Evolutionary conservation across 2,113 vertebrate species (phyloP), one percentile per base, ranked within the genome.

Genomic region (Amblyornis subalaris): DNA sequence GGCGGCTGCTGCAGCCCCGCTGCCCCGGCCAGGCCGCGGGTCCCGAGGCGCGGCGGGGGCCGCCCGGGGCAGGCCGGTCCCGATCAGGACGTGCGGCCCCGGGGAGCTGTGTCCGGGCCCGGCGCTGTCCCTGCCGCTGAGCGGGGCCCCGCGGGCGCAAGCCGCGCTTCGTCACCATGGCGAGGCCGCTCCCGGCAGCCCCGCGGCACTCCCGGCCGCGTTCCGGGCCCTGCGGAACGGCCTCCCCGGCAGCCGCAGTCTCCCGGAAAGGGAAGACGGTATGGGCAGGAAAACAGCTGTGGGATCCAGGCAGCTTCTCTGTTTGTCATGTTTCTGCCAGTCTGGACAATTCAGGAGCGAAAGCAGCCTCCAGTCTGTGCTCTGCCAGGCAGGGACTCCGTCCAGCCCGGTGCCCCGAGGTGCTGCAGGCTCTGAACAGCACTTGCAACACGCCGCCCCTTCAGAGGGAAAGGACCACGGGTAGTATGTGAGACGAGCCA

Each of bases 401-500:
- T 13, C 33, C 47, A 6, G 45, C 23, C 31, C 2, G 0, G 7
- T 6, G 28, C 77, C 2, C 29, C 5, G 64, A 64, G 33, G 14
- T 29, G 28, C 67, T 40, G 58, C 14, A 7, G 51, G 36, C 18
- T 62, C 38, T 48, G 35, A 50, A 23, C 44, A 20, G 7, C 62
- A 12, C 17, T 26, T 12, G 54, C 6, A 6, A 44, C 22, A 14
- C 70, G 3, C 26, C 29, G 70, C 8, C 20, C 20, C 54, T 22
- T n/a, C 54, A 10, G 45, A 33, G 54, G 38, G 48, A 65, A 69
- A 31, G 29, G 44, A 36, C 6, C 25, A 4, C 1, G 1, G 42
- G 26, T 0, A 1, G 5, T 7, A 1, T 2, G 1, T 5, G 17
- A 54, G 57, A 53, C 48, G 23, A n/a, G 5, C 5, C 33, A 16